Percentiles rank a stretch among this genome's conserved stretches.
Evolutionary conservation across 2,113 vertebrate species (phyloP).

Genomic region (Capra hircus): DNA sequence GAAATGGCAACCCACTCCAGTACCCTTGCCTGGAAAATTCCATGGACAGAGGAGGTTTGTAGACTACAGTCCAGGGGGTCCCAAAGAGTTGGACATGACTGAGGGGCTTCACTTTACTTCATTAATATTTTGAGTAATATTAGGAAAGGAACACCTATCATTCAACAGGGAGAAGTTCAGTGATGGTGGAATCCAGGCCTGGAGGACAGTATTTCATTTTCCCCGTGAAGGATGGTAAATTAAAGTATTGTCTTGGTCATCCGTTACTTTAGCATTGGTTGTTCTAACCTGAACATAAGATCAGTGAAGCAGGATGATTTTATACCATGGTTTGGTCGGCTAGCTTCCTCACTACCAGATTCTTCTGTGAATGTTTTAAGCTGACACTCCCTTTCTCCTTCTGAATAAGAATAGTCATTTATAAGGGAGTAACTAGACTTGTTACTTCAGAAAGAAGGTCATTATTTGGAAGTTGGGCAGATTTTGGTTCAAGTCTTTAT

Average conservation of each 20-base stretch:
- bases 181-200: background rate
- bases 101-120: background rate
- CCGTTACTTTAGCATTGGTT: background rate
- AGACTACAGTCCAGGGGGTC: background rate
- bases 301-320: background rate
- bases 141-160: background rate
- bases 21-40: background rate
- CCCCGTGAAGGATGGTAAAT: background rate
- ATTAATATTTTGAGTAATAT: background rate
- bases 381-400: background rate
- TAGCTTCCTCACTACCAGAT: background rate
- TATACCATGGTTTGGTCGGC: fast-evolving
- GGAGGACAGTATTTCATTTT: background rate
- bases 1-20: background rate
- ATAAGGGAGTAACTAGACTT: background rate
- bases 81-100: background rate
- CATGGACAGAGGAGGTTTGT: background rate
- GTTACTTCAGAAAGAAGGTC: background rate
- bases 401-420: background rate
- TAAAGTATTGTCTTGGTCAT: too few species aligned
- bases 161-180: background rate
- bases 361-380: too few species aligned
- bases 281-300: background rate
- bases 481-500: background rate
- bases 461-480: background rate